Evolutionary conservation across 2,113 vertebrate genomes (phyloP).

Genomic region (Syngnathus typhle): DNA sequence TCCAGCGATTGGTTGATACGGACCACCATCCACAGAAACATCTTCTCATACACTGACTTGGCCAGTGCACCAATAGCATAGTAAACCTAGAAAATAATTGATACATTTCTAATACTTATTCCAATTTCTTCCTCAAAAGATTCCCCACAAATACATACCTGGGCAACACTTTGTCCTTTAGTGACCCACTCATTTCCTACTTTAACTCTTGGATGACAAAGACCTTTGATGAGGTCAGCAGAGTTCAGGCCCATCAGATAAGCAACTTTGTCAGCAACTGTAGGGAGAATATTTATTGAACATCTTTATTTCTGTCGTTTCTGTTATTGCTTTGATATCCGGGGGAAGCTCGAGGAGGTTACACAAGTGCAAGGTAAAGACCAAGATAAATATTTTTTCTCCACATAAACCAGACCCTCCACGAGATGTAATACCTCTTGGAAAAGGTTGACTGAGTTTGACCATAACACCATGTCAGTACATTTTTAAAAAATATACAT

Average conservation of each 20-base stretch:
- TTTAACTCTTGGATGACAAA: conserved; percentile 81
- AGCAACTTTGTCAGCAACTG: conserved; percentile 83
- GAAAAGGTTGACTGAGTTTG: neutral
- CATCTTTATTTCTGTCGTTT: neutral
- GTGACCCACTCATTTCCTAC: conserved; percentile 85
- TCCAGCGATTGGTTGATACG: conserved; percentile 68
- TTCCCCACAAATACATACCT: conserved; percentile 61
- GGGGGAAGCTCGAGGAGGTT: too few species aligned
- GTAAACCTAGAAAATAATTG: conserved; percentile 41
- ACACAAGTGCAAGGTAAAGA: too few species aligned
- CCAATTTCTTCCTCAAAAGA: neutral
- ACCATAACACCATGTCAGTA: neutral
- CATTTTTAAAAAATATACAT: neutral
- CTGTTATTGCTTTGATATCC: neutral
- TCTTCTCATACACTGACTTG: conserved; percentile 71
- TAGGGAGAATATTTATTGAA: neutral
- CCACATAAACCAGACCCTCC: too few species aligned
- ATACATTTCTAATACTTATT: neutral
- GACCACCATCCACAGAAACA: conserved; percentile 71
- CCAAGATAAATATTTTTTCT: too few species aligned
- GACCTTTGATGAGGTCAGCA: conserved; percentile 81
- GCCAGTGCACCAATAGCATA: conserved; percentile 63
- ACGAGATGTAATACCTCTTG: neutral
- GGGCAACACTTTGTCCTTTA: conserved; percentile 84
- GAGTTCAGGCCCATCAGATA: conserved; percentile 87